Evolutionary conservation across 1,140 invertebrate species (phyloP).

Genomic region (Dinoponera quadriceps): DNA sequence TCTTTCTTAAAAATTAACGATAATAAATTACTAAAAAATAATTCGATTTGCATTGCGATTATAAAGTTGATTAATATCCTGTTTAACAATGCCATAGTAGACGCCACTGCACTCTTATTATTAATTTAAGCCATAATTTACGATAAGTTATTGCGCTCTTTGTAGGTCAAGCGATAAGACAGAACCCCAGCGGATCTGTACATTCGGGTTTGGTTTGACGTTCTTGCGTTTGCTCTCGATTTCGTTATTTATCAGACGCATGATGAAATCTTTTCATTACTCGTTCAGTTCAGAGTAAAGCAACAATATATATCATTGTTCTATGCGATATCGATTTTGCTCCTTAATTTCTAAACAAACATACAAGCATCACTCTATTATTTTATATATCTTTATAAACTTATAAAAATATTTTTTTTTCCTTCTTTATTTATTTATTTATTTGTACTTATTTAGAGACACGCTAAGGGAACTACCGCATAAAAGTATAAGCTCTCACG

Average conservation of each 20-base stretch:
- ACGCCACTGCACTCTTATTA: neutral
- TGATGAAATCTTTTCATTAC: neutral
- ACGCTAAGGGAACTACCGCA: too few relatives aligned
- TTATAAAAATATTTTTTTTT: too few relatives aligned
- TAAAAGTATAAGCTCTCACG: too few relatives aligned
- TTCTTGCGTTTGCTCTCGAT: slow-evolving; percentile 5
- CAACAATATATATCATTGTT: neutral
- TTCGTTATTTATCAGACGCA: slow-evolving; percentile 17
- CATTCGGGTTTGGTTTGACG: slow-evolving; percentile 10
- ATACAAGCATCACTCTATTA: too few relatives aligned
- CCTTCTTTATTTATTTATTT: too few relatives aligned
- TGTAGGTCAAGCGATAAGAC: slow-evolving; percentile 29
- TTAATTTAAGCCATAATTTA: slow-evolving; percentile 10
- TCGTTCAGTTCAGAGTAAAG: neutral
- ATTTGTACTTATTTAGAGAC: too few relatives aligned
- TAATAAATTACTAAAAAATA: neutral
- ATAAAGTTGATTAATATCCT: slow-evolving; percentile 1
- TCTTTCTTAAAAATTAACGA: neutral
- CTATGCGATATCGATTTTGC: too few relatives aligned
- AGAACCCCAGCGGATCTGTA: slow-evolving; percentile 41
- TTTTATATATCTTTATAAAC: too few relatives aligned
- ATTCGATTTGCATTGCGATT: slow-evolving; percentile 11
- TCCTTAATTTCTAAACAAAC: too few relatives aligned
- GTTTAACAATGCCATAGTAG: neutral
- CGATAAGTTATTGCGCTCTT: slow-evolving; percentile 4